A percentile compares a stretch with the other conserved stretches of the same genome.
Evolutionary conservation across 2,797 vertebrate species (phyloP).

Genomic region (Pangasius djambal): DNA sequence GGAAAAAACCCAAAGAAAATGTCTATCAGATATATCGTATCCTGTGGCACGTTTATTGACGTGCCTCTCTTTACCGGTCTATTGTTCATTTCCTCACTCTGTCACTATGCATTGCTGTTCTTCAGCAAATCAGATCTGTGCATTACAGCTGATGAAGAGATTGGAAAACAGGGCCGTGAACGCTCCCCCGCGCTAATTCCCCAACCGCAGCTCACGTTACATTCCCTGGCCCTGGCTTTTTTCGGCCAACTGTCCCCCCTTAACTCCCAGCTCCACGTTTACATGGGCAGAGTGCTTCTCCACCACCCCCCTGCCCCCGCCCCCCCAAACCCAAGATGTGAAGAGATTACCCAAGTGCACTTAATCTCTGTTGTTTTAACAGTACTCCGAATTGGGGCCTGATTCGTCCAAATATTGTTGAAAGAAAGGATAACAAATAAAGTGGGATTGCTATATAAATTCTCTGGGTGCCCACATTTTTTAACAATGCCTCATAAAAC

Average conservation of each 20-base stretch:
- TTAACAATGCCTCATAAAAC: constrained; percentile 59
- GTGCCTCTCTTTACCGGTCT: constrained; percentile 66
- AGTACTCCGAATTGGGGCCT: constrained; percentile 65
- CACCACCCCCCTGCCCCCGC: constrained; percentile 54
- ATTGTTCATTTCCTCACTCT: constrained; percentile 67
- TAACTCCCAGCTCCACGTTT: constrained; percentile 67
- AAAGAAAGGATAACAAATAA: constrained; percentile 75
- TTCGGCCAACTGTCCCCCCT: constrained; percentile 67
- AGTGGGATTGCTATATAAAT: constrained; percentile 64
- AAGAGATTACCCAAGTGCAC: constrained; percentile 68
- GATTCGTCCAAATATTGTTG: constrained; percentile 76
- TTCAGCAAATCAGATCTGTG: constrained; percentile 64
- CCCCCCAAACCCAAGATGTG: constrained; percentile 49
- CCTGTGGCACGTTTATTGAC: constrained; percentile 71
- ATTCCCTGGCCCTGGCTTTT: constrained; percentile 63
- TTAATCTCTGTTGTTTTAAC: constrained; percentile 78
- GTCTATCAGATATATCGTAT: constrained; percentile 63
- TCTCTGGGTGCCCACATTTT: constrained; percentile 56
- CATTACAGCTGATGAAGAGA: constrained; percentile 72
- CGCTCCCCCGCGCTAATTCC: constrained; percentile 68
- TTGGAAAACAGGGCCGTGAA: constrained; percentile 68
- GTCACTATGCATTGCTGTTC: constrained; percentile 49
- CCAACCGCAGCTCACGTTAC: constrained; percentile 72
- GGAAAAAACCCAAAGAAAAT: background rate
- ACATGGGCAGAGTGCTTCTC: constrained; percentile 70